Percentiles rank a stretch among this genome's conserved stretches.
Evolutionary conservation across 2,113 vertebrate genomes (phyloP).

Genomic region (Leptocoma aspasia): DNA sequence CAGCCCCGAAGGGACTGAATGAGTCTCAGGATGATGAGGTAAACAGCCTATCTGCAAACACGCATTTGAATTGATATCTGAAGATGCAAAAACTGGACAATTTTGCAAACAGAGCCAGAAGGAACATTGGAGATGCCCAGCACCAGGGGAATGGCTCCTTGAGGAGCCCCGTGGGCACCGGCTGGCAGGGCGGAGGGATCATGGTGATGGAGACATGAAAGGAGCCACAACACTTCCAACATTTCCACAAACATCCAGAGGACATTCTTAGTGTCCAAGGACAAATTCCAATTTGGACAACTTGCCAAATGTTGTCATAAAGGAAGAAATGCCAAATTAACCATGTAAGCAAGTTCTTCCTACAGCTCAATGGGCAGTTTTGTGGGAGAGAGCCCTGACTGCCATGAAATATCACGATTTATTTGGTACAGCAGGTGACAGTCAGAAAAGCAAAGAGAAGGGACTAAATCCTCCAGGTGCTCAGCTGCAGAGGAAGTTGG

Average conservation of each 20-base stretch:
- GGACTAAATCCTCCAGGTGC: background rate
- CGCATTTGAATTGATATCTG: background rate
- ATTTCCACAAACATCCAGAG: background rate
- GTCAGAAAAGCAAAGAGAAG: background rate
- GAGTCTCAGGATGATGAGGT: background rate
- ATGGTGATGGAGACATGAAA: accelerated
- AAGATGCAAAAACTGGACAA: background rate
- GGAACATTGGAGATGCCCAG: background rate
- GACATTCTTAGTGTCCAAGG: background rate
- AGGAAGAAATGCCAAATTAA: background rate
- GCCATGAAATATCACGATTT: background rate
- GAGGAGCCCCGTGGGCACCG: accelerated
- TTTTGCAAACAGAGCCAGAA: background rate
- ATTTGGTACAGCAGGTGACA: background rate
- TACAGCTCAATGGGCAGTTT: background rate
- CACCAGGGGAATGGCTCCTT: background rate
- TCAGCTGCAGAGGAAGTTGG: background rate
- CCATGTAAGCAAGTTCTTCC: background rate
- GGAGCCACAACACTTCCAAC: background rate
- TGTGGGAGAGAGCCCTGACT: background rate
- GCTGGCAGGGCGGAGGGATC: background rate
- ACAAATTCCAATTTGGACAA: background rate
- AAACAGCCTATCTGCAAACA: background rate
- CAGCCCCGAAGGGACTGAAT: background rate
- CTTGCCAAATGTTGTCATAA: background rate